These are phyloP conservation scores for Turdus rufiventris DNA, from an alignment of 2,113 vertebrate species.

Conservation along the genomic window DNA sequence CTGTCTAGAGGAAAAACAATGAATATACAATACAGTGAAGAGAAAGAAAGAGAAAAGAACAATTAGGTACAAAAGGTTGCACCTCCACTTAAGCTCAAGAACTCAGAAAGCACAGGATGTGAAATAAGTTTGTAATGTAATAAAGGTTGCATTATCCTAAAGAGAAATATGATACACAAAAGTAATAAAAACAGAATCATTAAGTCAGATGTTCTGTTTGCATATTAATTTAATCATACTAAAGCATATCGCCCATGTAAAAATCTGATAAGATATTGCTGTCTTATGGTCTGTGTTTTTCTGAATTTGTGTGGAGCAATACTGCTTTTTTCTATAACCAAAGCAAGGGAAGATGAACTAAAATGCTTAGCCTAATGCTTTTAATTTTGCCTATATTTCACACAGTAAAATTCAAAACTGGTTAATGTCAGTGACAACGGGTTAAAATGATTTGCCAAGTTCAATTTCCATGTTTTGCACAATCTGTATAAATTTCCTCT, in stretches of 20 bases:
- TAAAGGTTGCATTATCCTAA: rapidly evolving
- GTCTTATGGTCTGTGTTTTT: neutral
- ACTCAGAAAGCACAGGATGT: neutral
- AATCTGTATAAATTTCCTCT: neutral
- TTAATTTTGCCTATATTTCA: neutral
- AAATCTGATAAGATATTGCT: neutral
- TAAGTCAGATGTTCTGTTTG: neutral
- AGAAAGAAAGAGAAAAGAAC: neutral
- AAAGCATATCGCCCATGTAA: neutral
- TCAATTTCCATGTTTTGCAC: neutral
- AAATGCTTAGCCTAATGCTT: neutral
- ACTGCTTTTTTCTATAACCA: rapidly evolving
- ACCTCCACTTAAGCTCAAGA: neutral
- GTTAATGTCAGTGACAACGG: neutral
- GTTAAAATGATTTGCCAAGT: neutral
- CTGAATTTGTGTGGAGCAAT: neutral
- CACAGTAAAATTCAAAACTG: neutral
- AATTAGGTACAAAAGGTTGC: neutral
- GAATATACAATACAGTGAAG: neutral
- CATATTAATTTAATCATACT: neutral
- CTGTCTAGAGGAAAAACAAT: neutral
- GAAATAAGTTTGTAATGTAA: neutral
- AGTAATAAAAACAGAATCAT: neutral
- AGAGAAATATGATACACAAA: neutral
- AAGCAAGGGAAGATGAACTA: neutral